Evolutionary conservation across 1,140 invertebrate species (phyloP), one percentile per base, ranked within the genome.

Genomic region (Halotydeus destructor): DNA sequence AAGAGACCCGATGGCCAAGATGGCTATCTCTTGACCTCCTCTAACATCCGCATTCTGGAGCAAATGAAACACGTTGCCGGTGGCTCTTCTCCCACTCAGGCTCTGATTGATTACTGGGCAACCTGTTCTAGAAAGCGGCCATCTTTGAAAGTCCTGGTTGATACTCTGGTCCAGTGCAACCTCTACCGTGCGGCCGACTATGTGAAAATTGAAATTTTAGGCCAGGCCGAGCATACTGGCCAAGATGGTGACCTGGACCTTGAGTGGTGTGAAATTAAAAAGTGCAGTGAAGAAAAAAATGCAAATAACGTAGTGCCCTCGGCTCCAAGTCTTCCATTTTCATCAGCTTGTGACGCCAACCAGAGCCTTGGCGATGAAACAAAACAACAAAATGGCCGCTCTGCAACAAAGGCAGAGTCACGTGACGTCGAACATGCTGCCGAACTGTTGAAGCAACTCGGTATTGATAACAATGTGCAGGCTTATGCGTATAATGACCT

Each of bases 51-150:
- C 11, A 12, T 45, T 16, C 30, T 45, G 16, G 43, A 45, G 34
- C 38, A 53, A 26, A 36, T 30, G 5, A 39, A 49, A 26, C 18
- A 27, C 22, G 43, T 24, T 21, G 12, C 12, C 9, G 40, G 43
- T 14, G 35, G 41, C 3, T 45, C 26, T 18, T n/a, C n/a, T n/a
- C 48, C 52, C 9, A 40, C 46, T 18, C 30, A 44, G 38, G 48
- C 48, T 8, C 32, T 53, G 16, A 27, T 53, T 8, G 38, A 51
- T 38, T 41, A 48, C 22, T 53, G 52, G 52, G 26, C 31, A 14
- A 49, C 44, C n/a, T 37, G 16, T 43, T 49, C 49, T 11, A 19
- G 35, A 4, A 43, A 41, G 22, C 31, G 48, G 38, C 47, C 50
- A 26, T 44, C 47, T 24, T 27, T 53, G 25, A 28, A 31, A 14